Percentiles rank a stretch among this genome's conserved stretches.
Evolutionary conservation across 1,140 invertebrate species (phyloP).

Genomic region (Zophobas atratus): DNA sequence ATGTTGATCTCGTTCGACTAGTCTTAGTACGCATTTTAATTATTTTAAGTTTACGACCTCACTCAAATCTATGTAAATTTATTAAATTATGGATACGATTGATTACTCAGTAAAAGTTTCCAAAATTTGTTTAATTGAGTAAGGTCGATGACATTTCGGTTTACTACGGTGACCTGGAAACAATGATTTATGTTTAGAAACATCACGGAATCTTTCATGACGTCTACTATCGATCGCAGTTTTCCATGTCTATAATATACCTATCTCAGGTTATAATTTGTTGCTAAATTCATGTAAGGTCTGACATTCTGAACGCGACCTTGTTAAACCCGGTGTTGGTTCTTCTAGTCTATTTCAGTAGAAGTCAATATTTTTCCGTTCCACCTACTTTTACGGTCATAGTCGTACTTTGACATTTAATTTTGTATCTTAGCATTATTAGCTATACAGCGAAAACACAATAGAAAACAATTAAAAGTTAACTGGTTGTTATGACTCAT

Average conservation of each 20-base stretch:
- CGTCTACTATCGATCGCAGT: conserved; percentile 6
- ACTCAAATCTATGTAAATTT: neutral
- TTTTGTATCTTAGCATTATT: neutral
- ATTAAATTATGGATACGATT: neutral
- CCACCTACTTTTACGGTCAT: neutral
- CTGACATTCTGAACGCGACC: conserved; percentile 4
- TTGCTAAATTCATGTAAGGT: neutral
- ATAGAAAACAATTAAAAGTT: no score
- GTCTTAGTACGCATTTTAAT: no score
- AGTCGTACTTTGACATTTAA: neutral
- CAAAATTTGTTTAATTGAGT: conserved; percentile 27
- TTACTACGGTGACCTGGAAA: conserved; percentile 16
- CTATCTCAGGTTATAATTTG: neutral
- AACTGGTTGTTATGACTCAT: no score
- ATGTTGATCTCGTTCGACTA: conserved; percentile 57
- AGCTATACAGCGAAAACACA: no score
- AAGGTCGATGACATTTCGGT: conserved; percentile 16
- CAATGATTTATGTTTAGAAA: conserved; percentile 23
- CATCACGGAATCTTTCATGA: conserved; percentile 15
- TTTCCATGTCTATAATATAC: neutral
- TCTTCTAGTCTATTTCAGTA: conserved; percentile 16
- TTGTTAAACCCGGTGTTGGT: conserved; percentile 12
- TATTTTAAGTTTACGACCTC: neutral
- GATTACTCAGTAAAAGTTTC: conserved; percentile 3
- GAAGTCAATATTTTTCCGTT: conserved; percentile 25